Evolutionary conservation across 2,113 vertebrate species (phyloP), one percentile per base, ranked within the genome.

Genomic region (Tetrao urogallus): DNA sequence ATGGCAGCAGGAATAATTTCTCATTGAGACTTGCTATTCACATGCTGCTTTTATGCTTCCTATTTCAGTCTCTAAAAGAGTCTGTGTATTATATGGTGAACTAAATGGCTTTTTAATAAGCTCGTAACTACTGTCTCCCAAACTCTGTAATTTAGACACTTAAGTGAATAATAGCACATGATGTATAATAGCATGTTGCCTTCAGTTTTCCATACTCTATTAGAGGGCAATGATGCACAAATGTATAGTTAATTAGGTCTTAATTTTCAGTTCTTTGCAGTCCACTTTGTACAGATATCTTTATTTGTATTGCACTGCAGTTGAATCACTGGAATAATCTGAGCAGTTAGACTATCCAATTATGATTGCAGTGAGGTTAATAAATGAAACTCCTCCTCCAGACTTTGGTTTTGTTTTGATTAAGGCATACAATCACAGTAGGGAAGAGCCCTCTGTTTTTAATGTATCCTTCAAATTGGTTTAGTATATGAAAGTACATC

Each of bases 131-230:
- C 64, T 92, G 63, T 96, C 50, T 95, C 82, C 87, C 34, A 77
- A 90, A 94, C 72, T 86, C 70, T 74, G 73, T 88, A 94, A 95
- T 96, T 95, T 95, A 92, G 86, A 24, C 80, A 92, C 80, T 97
- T 96, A 77, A 13, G 28, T 93, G 90, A 93, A 91, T 94, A 97
- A 93, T 91, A 95, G 91, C 58, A 75, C 61, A 65, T 96, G 82
- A 95, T 92, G 54, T 80, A 72, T 93, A 92, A 95, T 94, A 89
- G 81, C 38, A 79, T 58, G 82, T 94, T 95, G 82, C 75, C 69
- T 95, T 67, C 60, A 77, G 1, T 93, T 94, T 95, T 88, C 64
- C 67, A 82, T 58, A 76, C 67, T 82, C 57, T 92, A 48, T 45
- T 92, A 89, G 81, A 88, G 92, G 81, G 57, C 78, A 95, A 74